Conservation (phyloP, 2,797 vertebrate species). For the Denticeps clupeoides region DNA sequence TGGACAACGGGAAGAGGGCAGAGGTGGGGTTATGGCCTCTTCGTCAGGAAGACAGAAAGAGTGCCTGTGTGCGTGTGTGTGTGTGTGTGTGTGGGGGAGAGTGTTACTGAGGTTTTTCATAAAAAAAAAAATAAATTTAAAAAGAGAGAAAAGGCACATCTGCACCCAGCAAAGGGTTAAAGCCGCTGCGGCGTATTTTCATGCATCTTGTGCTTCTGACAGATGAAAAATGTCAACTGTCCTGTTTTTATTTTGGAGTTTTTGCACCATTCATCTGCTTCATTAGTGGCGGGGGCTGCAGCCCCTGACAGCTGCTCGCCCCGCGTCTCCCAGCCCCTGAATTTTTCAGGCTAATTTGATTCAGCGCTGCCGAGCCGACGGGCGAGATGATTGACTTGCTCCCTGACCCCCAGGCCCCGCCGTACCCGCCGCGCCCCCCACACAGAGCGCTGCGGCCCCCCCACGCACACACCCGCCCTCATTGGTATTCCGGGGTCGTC, state of each 20-base stretch:
- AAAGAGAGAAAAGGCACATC: slow-evolving; percentile 24
- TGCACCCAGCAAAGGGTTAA: slow-evolving; percentile 89
- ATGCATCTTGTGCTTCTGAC: slow-evolving; percentile 98
- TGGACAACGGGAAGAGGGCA: neutral
- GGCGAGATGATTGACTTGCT: slow-evolving; percentile 98
- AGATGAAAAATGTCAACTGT: slow-evolving; percentile 99
- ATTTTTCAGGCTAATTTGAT: slow-evolving; percentile 94
- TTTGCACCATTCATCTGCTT: slow-evolving; percentile 99
- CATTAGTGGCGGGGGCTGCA: slow-evolving; percentile 99
- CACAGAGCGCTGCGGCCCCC: too few relatives aligned
- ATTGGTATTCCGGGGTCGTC: slow-evolving; percentile 93
- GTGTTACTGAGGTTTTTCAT: too few relatives aligned
- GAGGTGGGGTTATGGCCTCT: neutral
- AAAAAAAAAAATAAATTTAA: too few relatives aligned
- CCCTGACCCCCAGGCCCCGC: slow-evolving; percentile 89
- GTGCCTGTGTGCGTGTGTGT: neutral
- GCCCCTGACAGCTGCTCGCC: slow-evolving; percentile 87
- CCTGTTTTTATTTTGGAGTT: slow-evolving; percentile 99
- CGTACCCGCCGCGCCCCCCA: too few relatives aligned
- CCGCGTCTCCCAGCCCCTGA: slow-evolving; percentile 51
- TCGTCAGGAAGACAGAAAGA: neutral
- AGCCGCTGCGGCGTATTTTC: slow-evolving; percentile 95
- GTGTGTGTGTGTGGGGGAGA: neutral
- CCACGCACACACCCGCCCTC: slow-evolving; percentile 74
- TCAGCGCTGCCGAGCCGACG: slow-evolving; percentile 80